Conservation (phyloP, 1,140 invertebrate species). For the Trichonephila clavata region DNA sequence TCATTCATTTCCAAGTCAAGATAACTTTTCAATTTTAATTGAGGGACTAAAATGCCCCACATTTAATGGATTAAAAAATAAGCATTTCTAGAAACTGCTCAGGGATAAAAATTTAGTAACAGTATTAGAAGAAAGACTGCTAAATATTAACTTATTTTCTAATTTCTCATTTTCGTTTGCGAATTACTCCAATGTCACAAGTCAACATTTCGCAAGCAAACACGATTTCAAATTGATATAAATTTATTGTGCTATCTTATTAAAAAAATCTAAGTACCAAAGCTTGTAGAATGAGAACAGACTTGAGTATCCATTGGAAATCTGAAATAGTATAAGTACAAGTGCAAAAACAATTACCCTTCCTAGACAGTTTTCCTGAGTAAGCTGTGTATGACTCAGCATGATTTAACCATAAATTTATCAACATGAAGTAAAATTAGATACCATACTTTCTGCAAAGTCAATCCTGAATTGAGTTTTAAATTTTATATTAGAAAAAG, state of each 20-base stretch:
- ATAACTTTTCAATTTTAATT: too few species aligned
- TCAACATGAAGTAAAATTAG: too few species aligned
- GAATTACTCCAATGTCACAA: not conserved
- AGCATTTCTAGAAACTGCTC: too few species aligned
- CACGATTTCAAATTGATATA: not conserved
- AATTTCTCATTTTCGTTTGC: not conserved
- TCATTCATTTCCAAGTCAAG: not conserved
- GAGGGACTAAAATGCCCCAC: not conserved
- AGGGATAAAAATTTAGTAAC: too few species aligned
- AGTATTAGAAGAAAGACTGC: not conserved
- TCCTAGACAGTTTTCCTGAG: not conserved
- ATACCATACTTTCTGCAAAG: too few species aligned
- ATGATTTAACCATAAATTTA: too few species aligned
- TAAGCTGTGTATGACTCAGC: not conserved
- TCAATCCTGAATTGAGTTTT: too few species aligned
- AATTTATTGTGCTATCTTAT: not conserved
- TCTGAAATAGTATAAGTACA: not conserved
- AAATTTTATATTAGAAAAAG: too few species aligned
- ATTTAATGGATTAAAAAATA: not conserved
- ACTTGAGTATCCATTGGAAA: not conserved
- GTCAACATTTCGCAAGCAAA: slow-evolving; percentile 17
- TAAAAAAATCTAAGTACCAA: not conserved
- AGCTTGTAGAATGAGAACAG: not conserved
- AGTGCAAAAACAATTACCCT: too few species aligned
- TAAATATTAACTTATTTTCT: not conserved